These are phyloP conservation scores for Neotoxoptera formosana DNA, from an alignment of 1,140 invertebrate genomes.

Conservation along the genomic window DNA sequence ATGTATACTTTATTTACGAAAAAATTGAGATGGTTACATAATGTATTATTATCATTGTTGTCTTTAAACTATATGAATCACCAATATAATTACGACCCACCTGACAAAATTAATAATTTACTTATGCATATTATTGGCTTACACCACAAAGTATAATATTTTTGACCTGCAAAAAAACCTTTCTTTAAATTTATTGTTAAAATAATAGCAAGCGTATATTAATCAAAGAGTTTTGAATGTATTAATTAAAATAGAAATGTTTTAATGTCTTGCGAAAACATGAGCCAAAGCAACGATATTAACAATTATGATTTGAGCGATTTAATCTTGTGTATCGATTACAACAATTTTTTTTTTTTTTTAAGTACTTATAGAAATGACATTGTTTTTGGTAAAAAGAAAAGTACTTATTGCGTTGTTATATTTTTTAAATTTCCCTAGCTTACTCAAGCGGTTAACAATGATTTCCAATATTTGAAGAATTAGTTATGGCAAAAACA, in stretches of 20 bases:
- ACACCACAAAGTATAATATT: not conserved
- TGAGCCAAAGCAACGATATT: not conserved
- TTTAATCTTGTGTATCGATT: not conserved
- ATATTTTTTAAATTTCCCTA: not conserved
- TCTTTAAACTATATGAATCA: not conserved
- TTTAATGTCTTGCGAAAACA: not conserved
- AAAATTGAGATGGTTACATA: not conserved
- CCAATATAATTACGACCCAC: not conserved
- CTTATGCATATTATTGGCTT: not conserved
- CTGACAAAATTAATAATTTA: not conserved
- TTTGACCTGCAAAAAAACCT: not conserved
- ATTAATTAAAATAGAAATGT: not conserved
- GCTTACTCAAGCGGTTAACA: conserved; percentile 5
- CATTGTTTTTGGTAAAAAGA: not conserved
- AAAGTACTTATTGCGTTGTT: not conserved
- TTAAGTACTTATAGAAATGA: not conserved
- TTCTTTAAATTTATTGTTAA: not conserved
- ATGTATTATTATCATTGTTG: not conserved
- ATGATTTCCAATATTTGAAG: not conserved
- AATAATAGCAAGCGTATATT: not conserved
- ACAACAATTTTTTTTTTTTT: not conserved
- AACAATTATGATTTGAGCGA: not conserved
- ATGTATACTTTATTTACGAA: not conserved
- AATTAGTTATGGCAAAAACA: not conserved
- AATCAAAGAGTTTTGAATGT: not conserved